These are phyloP conservation scores for Eospalax fontanierii DNA, from an alignment of 2,797 vertebrate genomes.

Conservation along the genomic window DNA sequence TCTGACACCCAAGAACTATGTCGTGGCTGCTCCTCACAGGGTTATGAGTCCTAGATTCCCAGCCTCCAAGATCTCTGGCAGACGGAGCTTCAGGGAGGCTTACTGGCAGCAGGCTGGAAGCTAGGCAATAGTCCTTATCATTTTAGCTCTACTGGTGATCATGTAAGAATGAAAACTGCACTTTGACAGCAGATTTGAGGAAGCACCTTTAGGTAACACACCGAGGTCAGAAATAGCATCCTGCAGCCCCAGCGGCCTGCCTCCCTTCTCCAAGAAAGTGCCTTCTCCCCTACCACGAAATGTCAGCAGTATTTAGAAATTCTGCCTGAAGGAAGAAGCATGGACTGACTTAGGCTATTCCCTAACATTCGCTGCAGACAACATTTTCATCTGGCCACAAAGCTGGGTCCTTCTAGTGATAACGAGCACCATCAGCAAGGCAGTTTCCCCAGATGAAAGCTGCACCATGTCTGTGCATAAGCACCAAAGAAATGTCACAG, in stretches of 20 bases:
- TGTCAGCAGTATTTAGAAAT: neutral
- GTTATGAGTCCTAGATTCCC: neutral
- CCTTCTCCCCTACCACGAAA: neutral
- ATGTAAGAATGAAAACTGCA: constrained; percentile 42
- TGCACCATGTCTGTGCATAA: neutral
- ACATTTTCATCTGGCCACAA: constrained; percentile 38
- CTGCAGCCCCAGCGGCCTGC: neutral
- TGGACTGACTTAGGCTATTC: neutral
- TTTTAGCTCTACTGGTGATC: neutral
- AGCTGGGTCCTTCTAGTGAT: constrained; percentile 1
- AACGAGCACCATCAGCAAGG: neutral
- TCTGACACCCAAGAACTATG: neutral
- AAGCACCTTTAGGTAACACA: neutral
- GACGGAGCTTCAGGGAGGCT: neutral
- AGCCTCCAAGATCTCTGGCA: neutral
- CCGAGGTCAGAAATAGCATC: neutral
- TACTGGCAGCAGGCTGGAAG: neutral
- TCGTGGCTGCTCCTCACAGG: neutral
- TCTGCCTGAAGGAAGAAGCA: constrained; percentile 9
- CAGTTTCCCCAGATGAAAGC: constrained; percentile 18
- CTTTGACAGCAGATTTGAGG: neutral
- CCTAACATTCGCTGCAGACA: neutral
- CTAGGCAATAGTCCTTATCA: neutral
- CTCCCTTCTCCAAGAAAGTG: constrained; percentile 8
- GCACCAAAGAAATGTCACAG: neutral